These are phyloP conservation scores for Aphelenchoides besseyi DNA, from an alignment of 1,140 invertebrate species.

Conservation along the genomic window DNA sequence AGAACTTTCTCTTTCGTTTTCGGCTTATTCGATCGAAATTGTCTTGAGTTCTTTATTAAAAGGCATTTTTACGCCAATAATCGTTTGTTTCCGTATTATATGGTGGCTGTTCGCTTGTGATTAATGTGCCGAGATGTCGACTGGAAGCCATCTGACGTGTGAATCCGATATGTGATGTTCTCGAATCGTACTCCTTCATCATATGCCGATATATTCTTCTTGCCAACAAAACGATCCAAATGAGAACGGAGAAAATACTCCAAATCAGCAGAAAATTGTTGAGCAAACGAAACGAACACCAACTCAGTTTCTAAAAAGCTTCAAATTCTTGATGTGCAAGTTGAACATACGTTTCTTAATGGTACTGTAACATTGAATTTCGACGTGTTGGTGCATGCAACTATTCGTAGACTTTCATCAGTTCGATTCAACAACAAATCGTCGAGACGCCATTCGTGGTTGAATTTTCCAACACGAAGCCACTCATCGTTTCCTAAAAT, in stretches of 20 bases:
- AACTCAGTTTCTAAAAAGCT: not conserved
- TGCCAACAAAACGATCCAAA: not conserved
- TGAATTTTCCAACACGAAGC: not conserved
- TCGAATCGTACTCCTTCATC: not conserved
- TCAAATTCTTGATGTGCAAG: not conserved
- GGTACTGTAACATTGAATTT: not conserved
- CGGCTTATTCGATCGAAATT: no score
- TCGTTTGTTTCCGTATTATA: not conserved
- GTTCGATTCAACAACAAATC: not conserved
- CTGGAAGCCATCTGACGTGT: not conserved
- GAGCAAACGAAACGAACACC: not conserved
- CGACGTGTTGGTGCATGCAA: not conserved
- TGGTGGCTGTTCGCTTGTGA: no score
- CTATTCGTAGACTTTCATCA: not conserved
- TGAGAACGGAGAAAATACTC: not conserved
- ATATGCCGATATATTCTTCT: not conserved
- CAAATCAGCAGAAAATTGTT: constrained; percentile 1
- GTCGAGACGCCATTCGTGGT: not conserved
- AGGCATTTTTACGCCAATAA: not conserved
- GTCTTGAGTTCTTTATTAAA: not conserved
- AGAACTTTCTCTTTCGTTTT: no score
- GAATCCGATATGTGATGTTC: not conserved
- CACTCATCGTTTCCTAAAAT: not conserved
- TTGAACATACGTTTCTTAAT: not conserved
- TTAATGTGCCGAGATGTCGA: not conserved